A percentile compares a stretch with the other conserved stretches of the same genome.
These are phyloP conservation scores for Cataglyphis cursor DNA, from an alignment of 2,888 invertebrate genomes.

Conservation along the genomic window DNA sequence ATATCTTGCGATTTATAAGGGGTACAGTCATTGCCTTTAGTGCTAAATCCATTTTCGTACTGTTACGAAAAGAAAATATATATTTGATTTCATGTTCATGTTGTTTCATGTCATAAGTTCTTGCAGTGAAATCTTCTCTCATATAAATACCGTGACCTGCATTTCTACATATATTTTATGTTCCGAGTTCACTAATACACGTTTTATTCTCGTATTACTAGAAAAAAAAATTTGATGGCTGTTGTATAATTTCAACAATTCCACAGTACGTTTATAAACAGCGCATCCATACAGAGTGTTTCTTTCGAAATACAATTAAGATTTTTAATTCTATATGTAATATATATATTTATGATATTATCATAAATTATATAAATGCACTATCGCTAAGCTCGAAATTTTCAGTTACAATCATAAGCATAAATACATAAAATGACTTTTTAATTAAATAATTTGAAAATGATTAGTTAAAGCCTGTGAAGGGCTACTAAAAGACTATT, in stretches of 20 bases:
- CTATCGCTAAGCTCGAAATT: neutral
- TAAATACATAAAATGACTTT: neutral
- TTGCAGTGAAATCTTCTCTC: neutral
- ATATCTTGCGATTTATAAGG: neutral
- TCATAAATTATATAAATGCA: neutral
- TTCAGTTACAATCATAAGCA: neutral
- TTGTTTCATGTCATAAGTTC: neutral
- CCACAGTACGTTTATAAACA: neutral
- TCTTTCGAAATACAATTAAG: neutral
- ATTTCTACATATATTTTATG: neutral
- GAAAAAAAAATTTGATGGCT: neutral
- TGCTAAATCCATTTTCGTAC: neutral
- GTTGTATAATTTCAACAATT: neutral
- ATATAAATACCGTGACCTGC: neutral
- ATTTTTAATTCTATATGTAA: neutral
- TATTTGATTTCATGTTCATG: neutral
- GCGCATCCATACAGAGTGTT: neutral
- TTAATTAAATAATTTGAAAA: constrained; percentile 6
- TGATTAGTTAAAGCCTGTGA: neutral
- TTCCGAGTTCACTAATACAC: neutral
- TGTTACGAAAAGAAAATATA: neutral
- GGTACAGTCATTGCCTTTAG: neutral
- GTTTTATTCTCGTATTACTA: neutral
- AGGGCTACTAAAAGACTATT: neutral
- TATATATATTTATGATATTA: neutral